Conservation (phyloP, 2,888 invertebrate species). For the Drosophila rubida region DNA sequence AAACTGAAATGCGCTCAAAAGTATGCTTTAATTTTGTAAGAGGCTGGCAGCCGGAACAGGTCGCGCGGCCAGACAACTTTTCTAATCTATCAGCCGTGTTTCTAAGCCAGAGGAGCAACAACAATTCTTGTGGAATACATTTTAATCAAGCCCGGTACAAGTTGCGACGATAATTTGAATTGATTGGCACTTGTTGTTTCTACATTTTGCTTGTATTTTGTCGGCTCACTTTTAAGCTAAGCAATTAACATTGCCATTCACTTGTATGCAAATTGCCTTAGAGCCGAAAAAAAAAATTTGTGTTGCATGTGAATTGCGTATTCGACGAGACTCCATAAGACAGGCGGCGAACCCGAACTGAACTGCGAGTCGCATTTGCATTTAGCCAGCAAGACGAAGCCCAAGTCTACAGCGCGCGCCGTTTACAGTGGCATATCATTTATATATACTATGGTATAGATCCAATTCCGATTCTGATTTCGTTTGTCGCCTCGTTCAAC, state of each 20-base stretch:
- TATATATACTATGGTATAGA: conserved; percentile 3
- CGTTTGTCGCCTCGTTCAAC: conserved; percentile 30
- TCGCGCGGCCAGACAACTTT: conserved; percentile 1
- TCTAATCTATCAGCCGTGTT: not conserved
- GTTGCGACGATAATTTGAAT: not conserved
- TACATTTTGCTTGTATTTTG: not conserved
- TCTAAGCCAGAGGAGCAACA: not conserved
- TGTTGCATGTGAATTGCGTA: conserved; percentile 13
- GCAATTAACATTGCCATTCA: conserved; percentile 18
- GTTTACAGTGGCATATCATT: conserved; percentile 1
- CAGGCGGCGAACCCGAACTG: conserved; percentile 11
- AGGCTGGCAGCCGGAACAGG: not conserved
- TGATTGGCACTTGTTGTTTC: conserved; percentile 6
- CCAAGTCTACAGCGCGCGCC: not conserved
- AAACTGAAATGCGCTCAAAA: not conserved
- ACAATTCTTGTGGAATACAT: not conserved
- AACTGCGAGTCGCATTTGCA: conserved; percentile 33
- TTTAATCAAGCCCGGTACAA: conserved; percentile 2
- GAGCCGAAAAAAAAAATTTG: conserved; percentile 19
- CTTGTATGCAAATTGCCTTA: conserved; percentile 32
- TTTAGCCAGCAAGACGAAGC: conserved; percentile 16
- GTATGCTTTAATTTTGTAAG: not conserved
- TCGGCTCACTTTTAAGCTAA: not conserved
- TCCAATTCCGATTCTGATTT: conserved; percentile 4
- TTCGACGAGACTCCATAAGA: conserved; percentile 26